Base-by-base conservation (phyloP, 2,113 vertebrate genomes). In the Oxyruncus cristatus region DNA sequence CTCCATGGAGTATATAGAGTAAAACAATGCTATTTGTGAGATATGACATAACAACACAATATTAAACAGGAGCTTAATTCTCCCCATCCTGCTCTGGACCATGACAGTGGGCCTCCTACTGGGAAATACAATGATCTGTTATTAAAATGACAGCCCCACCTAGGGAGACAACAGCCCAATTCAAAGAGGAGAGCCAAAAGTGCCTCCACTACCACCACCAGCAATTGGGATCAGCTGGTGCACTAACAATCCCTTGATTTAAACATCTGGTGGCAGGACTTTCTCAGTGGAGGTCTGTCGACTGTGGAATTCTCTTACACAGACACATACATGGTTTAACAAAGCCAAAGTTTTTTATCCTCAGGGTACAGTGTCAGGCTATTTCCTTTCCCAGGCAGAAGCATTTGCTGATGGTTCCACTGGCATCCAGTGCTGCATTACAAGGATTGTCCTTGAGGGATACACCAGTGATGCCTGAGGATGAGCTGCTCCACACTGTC, bases 211-310 rank as follows among this genome's bases (percentile, higher is more conserved):
- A 42, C 67, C 77, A 88, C 77, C 70, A 72, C 1, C 78, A 95
- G 86, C 97, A 96, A 97, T 95, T 96, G 95, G 72, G 84, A 95
- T 97, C 97, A 97, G 93, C 96, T 97, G 97, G 97, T 94, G 84
- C 79, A 32, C 81, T 91, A 76, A 83, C 91, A 95, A 77, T 63
- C 93, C 62, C 91, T 95, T 89, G 91, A 85, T 90, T 96, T 88
- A 79, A 95, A 97, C 97, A 97, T 97, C 97, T 97, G 97, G 95
- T 97, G 93, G 93, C 95, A 96, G 93, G 78, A 77, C 91, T 94
- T 67, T 95, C 95, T 96, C 96, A 92, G 90, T 80, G 94, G 94
- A 96, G 96, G 95, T 95, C 93, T 50, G 75, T 55, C 91, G 83
- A 47, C 91, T 88, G 73, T 85, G 89, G 95, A 96, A 91, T 92